These are phyloP conservation scores for Pristis pectinata DNA, from an alignment of 2,797 vertebrate genomes.

Conservation along the genomic window DNA sequence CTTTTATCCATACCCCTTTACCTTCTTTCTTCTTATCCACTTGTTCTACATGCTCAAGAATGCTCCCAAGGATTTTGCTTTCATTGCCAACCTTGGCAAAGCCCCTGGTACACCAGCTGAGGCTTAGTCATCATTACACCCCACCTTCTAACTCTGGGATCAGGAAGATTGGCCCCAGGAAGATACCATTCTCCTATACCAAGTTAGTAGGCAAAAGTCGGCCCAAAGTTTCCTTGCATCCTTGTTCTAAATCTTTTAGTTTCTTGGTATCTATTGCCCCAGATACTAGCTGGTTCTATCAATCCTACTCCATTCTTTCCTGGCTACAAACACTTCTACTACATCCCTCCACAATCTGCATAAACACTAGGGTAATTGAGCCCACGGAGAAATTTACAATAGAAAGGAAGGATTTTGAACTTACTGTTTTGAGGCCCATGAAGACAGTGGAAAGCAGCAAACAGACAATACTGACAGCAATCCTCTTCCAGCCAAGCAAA, in stretches of 20 bases:
- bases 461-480: neutral
- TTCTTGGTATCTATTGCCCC: neutral
- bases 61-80: neutral
- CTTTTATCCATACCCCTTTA: neutral
- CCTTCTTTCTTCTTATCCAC: neutral
- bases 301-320: neutral
- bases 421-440: neutral
- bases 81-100: neutral
- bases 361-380: neutral
- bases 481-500: neutral
- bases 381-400: neutral
- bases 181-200: no score
- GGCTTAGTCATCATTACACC: no score
- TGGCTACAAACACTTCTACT: neutral
- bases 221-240: neutral
- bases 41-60: neutral
- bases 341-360: neutral
- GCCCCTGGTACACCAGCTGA: no score
- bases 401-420: neutral
- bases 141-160: no score
- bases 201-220: no score
- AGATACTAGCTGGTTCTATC: neutral
- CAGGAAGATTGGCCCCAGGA: no score
- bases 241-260: neutral
- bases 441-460: neutral